These are phyloP conservation scores for Tenualosa ilisha DNA, from an alignment of 2,797 vertebrate species.

Conservation along the genomic window DNA sequence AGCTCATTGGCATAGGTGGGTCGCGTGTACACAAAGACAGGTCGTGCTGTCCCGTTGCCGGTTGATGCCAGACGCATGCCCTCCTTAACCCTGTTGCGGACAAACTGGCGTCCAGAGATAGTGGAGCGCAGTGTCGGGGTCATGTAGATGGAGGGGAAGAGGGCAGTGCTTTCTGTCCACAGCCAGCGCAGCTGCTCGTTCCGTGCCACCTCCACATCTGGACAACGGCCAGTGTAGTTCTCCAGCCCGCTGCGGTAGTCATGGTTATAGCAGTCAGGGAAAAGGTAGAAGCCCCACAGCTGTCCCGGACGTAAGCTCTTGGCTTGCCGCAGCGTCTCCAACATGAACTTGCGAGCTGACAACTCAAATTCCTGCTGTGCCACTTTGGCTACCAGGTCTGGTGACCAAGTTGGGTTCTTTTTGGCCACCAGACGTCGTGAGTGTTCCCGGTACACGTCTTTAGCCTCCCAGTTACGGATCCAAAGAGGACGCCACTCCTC, in stretches of 20 bases:
- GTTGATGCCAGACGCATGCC: constrained; percentile 88
- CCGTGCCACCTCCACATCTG: constrained; percentile 79
- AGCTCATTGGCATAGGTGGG: constrained; percentile 84
- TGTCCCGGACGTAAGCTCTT: constrained; percentile 85
- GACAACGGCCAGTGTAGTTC: constrained; percentile 91
- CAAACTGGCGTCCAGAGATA: constrained; percentile 83
- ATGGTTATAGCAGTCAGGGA: constrained; percentile 98
- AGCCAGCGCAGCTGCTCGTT: constrained; percentile 92
- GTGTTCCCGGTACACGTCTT: constrained; percentile 85
- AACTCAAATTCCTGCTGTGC: constrained; percentile 89
- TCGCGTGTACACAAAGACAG: constrained; percentile 91
- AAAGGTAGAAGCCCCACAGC: constrained; percentile 97
- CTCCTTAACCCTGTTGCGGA: constrained; percentile 89
- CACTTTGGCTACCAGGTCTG: constrained; percentile 77
- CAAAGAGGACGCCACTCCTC: constrained; percentile 97
- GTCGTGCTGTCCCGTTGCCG: constrained; percentile 80
- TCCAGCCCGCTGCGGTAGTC: constrained; percentile 83
- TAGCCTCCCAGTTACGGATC: constrained; percentile 93
- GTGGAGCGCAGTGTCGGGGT: constrained; percentile 74
- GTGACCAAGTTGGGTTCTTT: constrained; percentile 74
- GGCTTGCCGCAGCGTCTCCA: constrained; percentile 81
- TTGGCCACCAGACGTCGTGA: constrained; percentile 75
- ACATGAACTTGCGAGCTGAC: constrained; percentile 85
- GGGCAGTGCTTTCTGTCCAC: constrained; percentile 90
- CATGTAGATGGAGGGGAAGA: constrained; percentile 95